Evolutionary conservation across 2,888 invertebrate species (phyloP), one percentile per base, ranked within the genome.

Genomic region (Oscheius sp.): DNA sequence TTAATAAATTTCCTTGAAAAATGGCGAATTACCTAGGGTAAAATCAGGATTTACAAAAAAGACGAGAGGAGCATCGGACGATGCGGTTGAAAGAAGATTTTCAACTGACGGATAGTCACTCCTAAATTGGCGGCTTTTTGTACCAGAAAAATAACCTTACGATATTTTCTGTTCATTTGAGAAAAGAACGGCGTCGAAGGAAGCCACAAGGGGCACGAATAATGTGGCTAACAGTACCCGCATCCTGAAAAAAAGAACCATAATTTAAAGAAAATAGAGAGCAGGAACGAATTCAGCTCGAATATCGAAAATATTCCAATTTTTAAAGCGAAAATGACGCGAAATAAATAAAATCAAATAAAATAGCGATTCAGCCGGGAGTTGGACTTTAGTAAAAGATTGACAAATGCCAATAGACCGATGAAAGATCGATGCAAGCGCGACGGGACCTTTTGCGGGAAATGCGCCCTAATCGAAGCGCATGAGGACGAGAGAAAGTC

Each of bases 131-230:
- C 13, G 18, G 35, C 13, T 6, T 23, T 58, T 35, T 35, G 9
- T 35, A 35, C 35, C 59, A 59, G 21, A 21, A 45, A 53, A 58
- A 49, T 12, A 64, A 70, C 66, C 41, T 69, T 49, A 83, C 83
- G 70, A 72, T 45, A 83, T 76, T 68, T 78, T 75, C 69, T 58
- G 70, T 6, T 63, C 66, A 21, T 69, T 73, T 7, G 83, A 83
- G 78, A 83, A 83, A 63, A 78, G 58, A 68, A 83, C 80, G 41
- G 83, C 79, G 72, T 81, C 83, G 73, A 80, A 78, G 59, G 81
- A 77, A 27, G 64, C 25, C n/a, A 72, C 69, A 29, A 78, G 71
- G 53, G 73, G 49, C 45, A 77, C 55, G 25, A 76, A 72, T 21
- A 78, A 73, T 23, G 74, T 69, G 69, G 79, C 58, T 46, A 79